phyloP scores from a whole-genome alignment of 2,888 invertebrate species.

The Cotesia congregata region DNA sequence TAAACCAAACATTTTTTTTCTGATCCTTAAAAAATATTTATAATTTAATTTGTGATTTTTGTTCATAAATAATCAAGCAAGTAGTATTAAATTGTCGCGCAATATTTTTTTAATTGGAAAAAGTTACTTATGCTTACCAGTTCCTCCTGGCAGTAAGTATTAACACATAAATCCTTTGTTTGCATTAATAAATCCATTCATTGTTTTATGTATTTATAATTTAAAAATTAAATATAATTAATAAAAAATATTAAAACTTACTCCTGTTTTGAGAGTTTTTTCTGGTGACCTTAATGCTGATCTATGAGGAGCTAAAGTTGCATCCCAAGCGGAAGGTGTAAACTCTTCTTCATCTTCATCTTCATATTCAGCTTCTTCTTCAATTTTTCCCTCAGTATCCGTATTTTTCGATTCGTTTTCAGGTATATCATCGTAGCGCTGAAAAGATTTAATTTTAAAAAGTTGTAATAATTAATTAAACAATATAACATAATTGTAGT shows the following conservation, averaged over 20 bases:
- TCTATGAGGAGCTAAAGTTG: constrained; percentile 81
- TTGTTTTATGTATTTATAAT: neutral
- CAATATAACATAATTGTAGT: neutral
- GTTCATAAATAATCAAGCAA: neutral
- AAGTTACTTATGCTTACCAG: constrained; percentile 57
- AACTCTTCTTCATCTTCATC: constrained; percentile 77
- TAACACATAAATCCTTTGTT: constrained; percentile 41
- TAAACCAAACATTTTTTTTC: constrained; percentile 84
- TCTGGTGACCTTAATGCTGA: constrained; percentile 79
- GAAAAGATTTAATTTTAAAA: constrained; percentile 10
- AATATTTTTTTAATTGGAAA: constrained; percentile 10
- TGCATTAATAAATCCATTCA: constrained; percentile 26
- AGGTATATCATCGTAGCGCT: constrained; percentile 60
- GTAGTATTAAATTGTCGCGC: neutral
- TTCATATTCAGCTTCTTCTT: constrained; percentile 46
- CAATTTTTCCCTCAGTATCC: constrained; percentile 38
- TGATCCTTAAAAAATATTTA: constrained; percentile 70
- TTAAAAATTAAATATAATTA: neutral
- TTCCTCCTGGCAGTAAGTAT: constrained; percentile 65
- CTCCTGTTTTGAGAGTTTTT: constrained; percentile 69
- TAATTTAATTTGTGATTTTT: constrained; percentile 16
- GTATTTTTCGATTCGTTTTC: constrained; percentile 47
- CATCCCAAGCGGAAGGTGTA: constrained; percentile 87
- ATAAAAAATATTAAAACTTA: constrained; percentile 53
- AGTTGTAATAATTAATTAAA: neutral